Evolutionary conservation across 2,888 invertebrate genomes (phyloP).

Genomic region (Callinectes sapidus): DNA sequence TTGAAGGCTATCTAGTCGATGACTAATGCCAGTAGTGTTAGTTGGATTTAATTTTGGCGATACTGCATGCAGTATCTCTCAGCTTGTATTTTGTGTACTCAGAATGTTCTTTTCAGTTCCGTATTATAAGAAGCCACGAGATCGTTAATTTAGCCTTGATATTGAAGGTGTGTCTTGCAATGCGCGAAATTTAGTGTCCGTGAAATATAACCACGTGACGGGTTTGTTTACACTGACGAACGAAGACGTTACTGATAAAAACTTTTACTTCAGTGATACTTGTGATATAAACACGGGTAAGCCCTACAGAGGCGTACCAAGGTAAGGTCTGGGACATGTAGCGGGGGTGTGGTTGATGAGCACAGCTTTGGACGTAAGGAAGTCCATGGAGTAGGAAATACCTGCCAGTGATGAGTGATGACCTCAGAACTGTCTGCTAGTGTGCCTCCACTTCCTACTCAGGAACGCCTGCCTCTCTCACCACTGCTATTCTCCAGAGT

Average conservation of each 20-base stretch:
- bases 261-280: not conserved
- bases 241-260: not conserved
- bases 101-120: not conserved
- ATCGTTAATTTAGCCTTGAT: not conserved
- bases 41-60: not conserved
- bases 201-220: not conserved
- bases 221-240: not conserved
- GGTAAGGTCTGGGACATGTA: not conserved
- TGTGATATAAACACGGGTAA: not conserved
- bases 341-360: not conserved
- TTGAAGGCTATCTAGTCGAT: not conserved
- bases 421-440: not conserved
- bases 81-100: not conserved
- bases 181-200: not conserved
- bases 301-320: not conserved
- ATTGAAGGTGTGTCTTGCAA: not conserved
- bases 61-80: not conserved
- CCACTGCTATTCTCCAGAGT: too few relatives aligned
- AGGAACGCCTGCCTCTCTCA: too few relatives aligned
- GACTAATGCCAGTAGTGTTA: not conserved
- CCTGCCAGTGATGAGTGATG: not conserved
- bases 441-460: too few relatives aligned
- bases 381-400: not conserved
- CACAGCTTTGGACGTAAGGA: not conserved
- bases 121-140: not conserved